Percentiles rank a stretch among this genome's conserved stretches.
Conservation (phyloP, 1,140 invertebrate species). For the Scaptomyza pallida region DNA sequence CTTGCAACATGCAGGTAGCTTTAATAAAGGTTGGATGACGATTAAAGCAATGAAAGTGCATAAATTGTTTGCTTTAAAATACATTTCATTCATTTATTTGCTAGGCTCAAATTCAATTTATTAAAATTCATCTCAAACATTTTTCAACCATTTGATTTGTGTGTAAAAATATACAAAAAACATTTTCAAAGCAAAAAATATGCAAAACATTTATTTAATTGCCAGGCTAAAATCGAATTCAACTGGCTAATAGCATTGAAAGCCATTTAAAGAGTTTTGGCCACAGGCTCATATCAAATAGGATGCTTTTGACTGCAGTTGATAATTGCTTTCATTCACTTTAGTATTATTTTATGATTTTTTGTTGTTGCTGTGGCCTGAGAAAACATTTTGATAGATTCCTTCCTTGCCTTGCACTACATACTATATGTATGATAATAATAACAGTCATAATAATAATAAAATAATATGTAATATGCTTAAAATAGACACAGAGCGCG, state of each 20-base stretch:
- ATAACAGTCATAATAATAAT: constrained; percentile 37
- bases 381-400: constrained; percentile 39
- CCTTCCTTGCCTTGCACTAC: constrained; percentile 6
- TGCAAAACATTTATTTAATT: not conserved
- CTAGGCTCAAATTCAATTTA: too few relatives aligned
- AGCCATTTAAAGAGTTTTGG: not conserved
- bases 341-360: constrained; percentile 18
- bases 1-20: too few relatives aligned
- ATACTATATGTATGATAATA: too few relatives aligned
- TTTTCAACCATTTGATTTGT: too few relatives aligned
- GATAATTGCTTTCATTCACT: constrained; percentile 20
- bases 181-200: too few relatives aligned
- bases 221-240: not conserved
- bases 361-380: constrained; percentile 24
- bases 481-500: constrained; percentile 60
- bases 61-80: too few relatives aligned
- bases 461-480: constrained; percentile 62
- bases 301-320: not conserved
- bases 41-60: too few relatives aligned
- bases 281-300: too few relatives aligned
- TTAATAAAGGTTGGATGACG: too few relatives aligned
- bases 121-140: too few relatives aligned
- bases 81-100: too few relatives aligned
- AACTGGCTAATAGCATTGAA: not conserved
- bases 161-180: not conserved